phyloP scores from a whole-genome alignment of 2,888 invertebrate species.

The Timandra comae region DNA sequence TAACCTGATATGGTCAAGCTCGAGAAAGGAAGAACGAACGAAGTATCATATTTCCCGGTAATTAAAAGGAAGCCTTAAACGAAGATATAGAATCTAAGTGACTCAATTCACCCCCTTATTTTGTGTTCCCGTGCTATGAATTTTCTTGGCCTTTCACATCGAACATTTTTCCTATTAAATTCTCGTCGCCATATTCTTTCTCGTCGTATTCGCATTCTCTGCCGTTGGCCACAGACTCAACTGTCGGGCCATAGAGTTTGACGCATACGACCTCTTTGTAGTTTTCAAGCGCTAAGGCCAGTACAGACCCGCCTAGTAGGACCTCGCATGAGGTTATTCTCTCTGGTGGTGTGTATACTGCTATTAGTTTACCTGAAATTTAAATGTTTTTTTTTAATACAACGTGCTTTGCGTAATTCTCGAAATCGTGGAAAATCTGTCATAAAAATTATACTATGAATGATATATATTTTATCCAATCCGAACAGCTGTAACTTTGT shows the following conservation, averaged over 20 bases:
- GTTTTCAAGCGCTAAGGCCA: conserved; percentile 83
- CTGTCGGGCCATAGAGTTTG: conserved; percentile 66
- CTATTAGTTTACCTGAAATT: conserved; percentile 82
- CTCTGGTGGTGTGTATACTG: conserved; percentile 86
- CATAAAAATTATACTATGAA: too few relatives aligned
- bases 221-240: conserved; percentile 51
- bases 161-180: conserved; percentile 60
- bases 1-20: too few relatives aligned
- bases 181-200: conserved; percentile 55
- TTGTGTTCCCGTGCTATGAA: conserved; percentile 41
- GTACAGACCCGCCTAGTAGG: conserved; percentile 81
- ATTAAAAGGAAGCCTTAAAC: neutral
- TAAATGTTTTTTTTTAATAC: conserved; percentile 19
- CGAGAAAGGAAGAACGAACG: too few relatives aligned
- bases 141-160: conserved; percentile 68
- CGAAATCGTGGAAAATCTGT: too few relatives aligned
- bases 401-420: too few relatives aligned
- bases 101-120: conserved; percentile 26
- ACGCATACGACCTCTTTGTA: conserved; percentile 80
- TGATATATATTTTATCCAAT: too few relatives aligned
- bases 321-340: conserved; percentile 87
- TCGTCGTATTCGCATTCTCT: conserved; percentile 74
- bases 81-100: conserved; percentile 1
- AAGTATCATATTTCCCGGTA: too few relatives aligned
- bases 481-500: too few relatives aligned